These are phyloP conservation scores for Phrixothrix hirtus DNA, from an alignment of 2,888 invertebrate genomes.

Conservation along the genomic window DNA sequence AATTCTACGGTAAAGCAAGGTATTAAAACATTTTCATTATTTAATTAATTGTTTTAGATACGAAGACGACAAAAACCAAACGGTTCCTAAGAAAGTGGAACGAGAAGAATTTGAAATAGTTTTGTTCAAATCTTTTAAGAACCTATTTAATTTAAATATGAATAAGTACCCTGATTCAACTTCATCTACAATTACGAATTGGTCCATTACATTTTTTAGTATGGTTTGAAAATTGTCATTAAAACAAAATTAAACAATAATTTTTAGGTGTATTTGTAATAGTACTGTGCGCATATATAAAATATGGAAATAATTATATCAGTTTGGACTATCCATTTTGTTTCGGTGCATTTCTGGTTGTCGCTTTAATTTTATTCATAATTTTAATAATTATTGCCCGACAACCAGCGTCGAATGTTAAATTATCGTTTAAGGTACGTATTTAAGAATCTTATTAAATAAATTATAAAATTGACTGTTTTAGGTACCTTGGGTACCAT, in stretches of 20 bases:
- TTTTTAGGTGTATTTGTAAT: slow-evolving; percentile 63
- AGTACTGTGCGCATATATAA: slow-evolving; percentile 59
- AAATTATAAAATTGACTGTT: slow-evolving; percentile 26
- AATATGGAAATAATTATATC: slow-evolving; percentile 47
- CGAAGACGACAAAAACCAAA: slow-evolving; percentile 25
- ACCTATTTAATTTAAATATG: slow-evolving; percentile 72
- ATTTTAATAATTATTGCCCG: slow-evolving; percentile 66
- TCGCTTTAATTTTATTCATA: slow-evolving; percentile 55
- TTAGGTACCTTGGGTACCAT: slow-evolving; percentile 83
- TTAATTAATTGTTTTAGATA: slow-evolving; percentile 40
- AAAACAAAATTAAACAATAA: slow-evolving; percentile 6
- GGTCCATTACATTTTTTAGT: slow-evolving; percentile 63
- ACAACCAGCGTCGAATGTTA: slow-evolving; percentile 66
- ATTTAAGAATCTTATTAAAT: slow-evolving; percentile 7
- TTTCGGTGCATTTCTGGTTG: slow-evolving; percentile 50
- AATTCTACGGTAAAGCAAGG: slow-evolving; percentile 70
- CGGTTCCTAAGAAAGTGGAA: slow-evolving; percentile 5
- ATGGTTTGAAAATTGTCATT: slow-evolving; percentile 46
- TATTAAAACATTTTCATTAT: background rate
- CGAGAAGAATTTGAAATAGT: slow-evolving; percentile 35
- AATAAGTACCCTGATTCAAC: slow-evolving; percentile 68
- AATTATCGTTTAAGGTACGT: slow-evolving; percentile 73
- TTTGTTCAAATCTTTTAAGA: slow-evolving; percentile 48
- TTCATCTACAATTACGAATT: slow-evolving; percentile 68
- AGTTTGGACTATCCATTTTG: slow-evolving; percentile 52